Evolutionary conservation across 2,113 vertebrate species (phyloP).

Genomic region (Syngnathoides biaculeatus): DNA sequence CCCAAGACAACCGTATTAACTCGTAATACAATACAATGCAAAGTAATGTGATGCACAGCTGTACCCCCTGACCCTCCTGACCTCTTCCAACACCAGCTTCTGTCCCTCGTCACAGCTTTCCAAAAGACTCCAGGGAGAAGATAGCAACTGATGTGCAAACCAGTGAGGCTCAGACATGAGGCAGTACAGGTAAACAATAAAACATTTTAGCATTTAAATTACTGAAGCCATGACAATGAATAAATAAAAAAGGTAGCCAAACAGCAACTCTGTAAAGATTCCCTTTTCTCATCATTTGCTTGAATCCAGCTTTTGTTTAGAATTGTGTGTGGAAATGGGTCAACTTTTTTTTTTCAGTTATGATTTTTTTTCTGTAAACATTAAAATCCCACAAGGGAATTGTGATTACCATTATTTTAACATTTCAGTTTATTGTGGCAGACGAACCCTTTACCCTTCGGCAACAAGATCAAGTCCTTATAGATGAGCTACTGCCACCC

Average conservation of each 20-base stretch:
- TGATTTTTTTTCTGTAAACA: no score
- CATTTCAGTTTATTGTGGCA: no score
- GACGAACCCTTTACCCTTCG: no score
- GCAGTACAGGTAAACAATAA: conserved; percentile 28
- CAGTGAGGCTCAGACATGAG: conserved; percentile 35
- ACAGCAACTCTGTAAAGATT: background rate
- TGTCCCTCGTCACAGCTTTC: conserved; percentile 39
- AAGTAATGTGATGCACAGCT: background rate
- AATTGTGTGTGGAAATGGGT: background rate
- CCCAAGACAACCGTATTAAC: background rate
- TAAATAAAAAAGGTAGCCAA: background rate
- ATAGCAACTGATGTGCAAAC: conserved; percentile 25
- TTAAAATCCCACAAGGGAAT: no score
- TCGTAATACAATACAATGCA: background rate
- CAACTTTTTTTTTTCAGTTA: background rate
- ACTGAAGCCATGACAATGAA: background rate
- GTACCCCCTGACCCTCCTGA: background rate
- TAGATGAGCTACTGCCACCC: no score
- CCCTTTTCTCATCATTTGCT: background rate
- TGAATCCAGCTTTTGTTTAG: background rate
- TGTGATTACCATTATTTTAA: no score
- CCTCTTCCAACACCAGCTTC: conserved; percentile 1
- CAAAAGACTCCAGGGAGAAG: conserved; percentile 42
- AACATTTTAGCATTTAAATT: background rate
- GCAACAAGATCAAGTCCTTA: no score